A percentile compares a stretch with the other conserved stretches of the same genome.
phyloP scores from a whole-genome alignment of 2,888 invertebrate species.

The Dexiosoma caninum region DNA sequence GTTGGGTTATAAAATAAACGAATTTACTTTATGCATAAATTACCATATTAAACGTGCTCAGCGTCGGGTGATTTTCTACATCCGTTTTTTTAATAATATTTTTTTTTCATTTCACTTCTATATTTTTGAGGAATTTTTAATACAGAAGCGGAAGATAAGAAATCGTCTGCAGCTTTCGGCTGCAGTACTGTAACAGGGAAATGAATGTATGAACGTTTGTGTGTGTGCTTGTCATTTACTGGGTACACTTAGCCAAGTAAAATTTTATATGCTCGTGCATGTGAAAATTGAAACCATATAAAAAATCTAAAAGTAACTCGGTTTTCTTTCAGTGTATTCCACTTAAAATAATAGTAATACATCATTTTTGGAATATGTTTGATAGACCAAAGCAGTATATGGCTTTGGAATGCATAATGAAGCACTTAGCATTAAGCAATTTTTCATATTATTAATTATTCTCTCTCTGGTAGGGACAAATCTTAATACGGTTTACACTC shows the following conservation, averaged over 20 bases:
- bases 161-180: slow-evolving; percentile 11
- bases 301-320: not conserved
- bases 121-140: slow-evolving; percentile 6
- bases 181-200: not conserved
- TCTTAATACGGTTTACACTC: slow-evolving; percentile 56
- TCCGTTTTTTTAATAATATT: not conserved
- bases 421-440: slow-evolving; percentile 53
- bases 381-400: slow-evolving; percentile 41
- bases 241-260: not conserved
- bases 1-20: slow-evolving; percentile 58
- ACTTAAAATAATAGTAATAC: slow-evolving; percentile 22
- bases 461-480: slow-evolving; percentile 41
- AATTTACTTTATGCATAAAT: slow-evolving; percentile 66
- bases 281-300: too few species aligned
- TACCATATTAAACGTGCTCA: slow-evolving; percentile 63
- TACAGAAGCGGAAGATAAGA: not conserved
- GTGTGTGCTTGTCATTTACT: not conserved
- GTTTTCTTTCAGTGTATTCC: slow-evolving; percentile 1
- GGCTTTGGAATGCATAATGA: slow-evolving; percentile 52
- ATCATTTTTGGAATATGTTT: slow-evolving; percentile 27
- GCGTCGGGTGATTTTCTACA: slow-evolving; percentile 43
- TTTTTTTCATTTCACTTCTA: not conserved
- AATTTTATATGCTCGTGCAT: not conserved
- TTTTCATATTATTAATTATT: slow-evolving; percentile 59
- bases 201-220: not conserved